These are phyloP conservation scores for Oncorhynchus kisutch DNA, from an alignment of 2,113 vertebrate species.

Conservation along the genomic window DNA sequence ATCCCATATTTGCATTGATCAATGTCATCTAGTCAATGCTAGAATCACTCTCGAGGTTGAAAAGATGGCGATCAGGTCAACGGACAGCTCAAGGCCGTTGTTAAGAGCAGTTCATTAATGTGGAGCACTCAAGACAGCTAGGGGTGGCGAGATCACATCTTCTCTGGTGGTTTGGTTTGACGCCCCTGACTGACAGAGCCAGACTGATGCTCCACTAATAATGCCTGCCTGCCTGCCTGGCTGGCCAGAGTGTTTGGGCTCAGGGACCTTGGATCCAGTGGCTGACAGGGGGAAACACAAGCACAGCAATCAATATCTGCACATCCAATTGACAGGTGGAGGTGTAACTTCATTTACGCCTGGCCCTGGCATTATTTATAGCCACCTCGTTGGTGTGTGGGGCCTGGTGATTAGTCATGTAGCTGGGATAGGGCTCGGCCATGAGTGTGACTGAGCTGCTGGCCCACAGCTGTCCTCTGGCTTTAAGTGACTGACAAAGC, in stretches of 20 bases:
- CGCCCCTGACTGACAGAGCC: slow-evolving; percentile 31
- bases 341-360: slow-evolving; percentile 25
- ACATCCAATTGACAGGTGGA: slow-evolving; percentile 31
- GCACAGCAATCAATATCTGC: not conserved
- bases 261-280: not conserved
- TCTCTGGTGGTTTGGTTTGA: slow-evolving; percentile 37
- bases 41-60: not conserved
- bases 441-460: slow-evolving; percentile 18
- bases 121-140: slow-evolving; percentile 32
- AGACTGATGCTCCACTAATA: slow-evolving; percentile 33
- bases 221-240: not conserved
- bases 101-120: slow-evolving; percentile 38
- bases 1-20: not conserved
- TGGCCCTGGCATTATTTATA: slow-evolving; percentile 16
- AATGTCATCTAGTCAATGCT: not conserved
- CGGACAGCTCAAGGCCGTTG: slow-evolving; percentile 32
- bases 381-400: not conserved
- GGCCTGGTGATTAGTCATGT: slow-evolving; percentile 16
- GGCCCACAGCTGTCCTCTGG: slow-evolving; percentile 51
- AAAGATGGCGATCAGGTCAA: not conserved
- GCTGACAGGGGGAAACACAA: too few relatives aligned
- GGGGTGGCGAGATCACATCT: slow-evolving; percentile 30
- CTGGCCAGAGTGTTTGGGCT: not conserved
- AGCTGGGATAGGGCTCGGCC: not conserved
- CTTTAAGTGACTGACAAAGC: slow-evolving; percentile 43